Percentiles rank a stretch among this genome's conserved stretches.
phyloP scores from a whole-genome alignment of 2,888 invertebrate genomes.

The Drosophila colorata region DNA sequence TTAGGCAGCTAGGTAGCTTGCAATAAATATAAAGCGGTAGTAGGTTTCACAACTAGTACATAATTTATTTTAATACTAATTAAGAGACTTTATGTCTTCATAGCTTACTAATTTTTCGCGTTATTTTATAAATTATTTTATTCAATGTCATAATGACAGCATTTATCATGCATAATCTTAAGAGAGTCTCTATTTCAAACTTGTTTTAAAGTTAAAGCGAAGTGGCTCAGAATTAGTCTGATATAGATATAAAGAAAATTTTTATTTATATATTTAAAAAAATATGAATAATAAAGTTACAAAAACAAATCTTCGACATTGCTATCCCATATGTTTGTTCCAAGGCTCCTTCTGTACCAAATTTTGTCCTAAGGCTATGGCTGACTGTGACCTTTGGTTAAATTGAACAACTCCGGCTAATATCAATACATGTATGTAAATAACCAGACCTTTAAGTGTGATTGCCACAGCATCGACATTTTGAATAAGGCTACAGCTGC shows the following conservation, averaged over 20 bases:
- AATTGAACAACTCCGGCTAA: conserved; percentile 25
- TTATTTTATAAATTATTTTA: too few species aligned
- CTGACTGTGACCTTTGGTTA: conserved; percentile 14
- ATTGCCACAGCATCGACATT: conserved; percentile 37
- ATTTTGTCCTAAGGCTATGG: conserved; percentile 3
- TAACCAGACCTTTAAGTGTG: conserved; percentile 11
- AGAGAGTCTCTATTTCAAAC: neutral
- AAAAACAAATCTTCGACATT: neutral
- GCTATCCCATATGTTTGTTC: neutral
- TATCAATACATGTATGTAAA: conserved; percentile 26
- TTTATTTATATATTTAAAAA: neutral
- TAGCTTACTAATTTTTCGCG: neutral
- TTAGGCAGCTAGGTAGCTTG: neutral
- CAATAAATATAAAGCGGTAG: neutral
- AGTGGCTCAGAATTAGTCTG: neutral
- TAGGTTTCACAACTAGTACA: neutral
- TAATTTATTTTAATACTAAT: neutral
- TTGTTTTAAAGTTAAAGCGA: neutral
- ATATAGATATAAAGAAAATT: too few species aligned
- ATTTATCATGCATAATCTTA: neutral
- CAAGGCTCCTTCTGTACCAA: neutral
- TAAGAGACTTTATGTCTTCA: neutral
- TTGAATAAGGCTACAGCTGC: conserved; percentile 54
- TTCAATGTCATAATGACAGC: neutral
- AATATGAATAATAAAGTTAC: neutral